Evolutionary conservation across 53 echinoderm and acorn worm species (phyloP).

Genomic region (Paracentrotus lividus): DNA sequence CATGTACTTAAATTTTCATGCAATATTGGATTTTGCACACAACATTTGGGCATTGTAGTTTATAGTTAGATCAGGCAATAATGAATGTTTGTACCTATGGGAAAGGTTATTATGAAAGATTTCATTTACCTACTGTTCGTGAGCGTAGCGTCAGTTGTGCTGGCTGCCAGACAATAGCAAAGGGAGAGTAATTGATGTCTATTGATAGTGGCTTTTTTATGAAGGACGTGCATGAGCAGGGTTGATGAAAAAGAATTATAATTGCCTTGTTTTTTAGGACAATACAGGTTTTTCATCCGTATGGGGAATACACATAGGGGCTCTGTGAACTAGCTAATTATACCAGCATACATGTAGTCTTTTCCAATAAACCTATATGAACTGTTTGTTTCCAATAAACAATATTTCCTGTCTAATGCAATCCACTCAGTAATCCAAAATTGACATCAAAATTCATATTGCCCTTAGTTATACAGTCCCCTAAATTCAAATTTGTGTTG

Average conservation of each 20-base stretch:
- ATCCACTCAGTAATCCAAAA: not conserved
- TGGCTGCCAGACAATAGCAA: not conserved
- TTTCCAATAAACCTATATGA: not conserved
- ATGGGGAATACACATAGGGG: not conserved
- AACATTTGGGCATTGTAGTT: not conserved
- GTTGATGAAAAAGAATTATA: constrained; percentile 33
- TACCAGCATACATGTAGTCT: not conserved
- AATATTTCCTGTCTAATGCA: not conserved
- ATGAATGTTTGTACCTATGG: not conserved
- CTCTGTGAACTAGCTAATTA: not conserved
- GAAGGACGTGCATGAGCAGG: constrained; percentile 10
- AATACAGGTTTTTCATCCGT: constrained; percentile 28
- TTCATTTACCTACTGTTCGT: not conserved
- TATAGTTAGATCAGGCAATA: not conserved
- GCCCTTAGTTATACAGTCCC: not conserved
- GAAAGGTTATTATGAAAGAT: constrained; percentile 13
- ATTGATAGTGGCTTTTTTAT: not conserved
- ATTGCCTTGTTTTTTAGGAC: constrained; percentile 27
- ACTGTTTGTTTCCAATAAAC: not conserved
- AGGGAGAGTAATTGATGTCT: constrained; percentile 42
- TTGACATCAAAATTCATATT: not conserved
- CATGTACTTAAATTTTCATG: not conserved
- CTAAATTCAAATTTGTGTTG: not conserved
- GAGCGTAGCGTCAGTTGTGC: not conserved
- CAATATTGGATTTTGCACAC: not conserved